Evolutionary conservation across 2,797 vertebrate genomes (phyloP).

Genomic region (Chloroceryle inda): DNA sequence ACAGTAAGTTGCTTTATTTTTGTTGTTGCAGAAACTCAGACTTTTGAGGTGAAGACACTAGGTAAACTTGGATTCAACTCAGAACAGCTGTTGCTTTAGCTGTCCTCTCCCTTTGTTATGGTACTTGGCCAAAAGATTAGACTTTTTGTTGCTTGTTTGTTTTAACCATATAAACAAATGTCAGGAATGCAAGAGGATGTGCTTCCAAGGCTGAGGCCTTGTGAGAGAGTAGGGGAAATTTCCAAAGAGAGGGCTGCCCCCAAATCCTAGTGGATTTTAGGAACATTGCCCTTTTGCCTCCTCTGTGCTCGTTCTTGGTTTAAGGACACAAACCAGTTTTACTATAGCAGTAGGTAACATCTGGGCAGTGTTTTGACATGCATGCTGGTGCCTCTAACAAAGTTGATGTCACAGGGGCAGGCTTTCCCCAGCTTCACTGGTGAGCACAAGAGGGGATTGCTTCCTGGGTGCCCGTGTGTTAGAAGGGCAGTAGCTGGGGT

Average conservation of each 20-base stretch:
- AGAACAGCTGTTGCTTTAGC: neutral
- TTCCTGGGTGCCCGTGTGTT: fast-evolving
- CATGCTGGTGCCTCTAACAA: neutral
- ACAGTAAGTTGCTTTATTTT: neutral
- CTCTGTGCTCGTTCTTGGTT: fast-evolving
- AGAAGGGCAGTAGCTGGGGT: neutral
- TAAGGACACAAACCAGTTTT: neutral
- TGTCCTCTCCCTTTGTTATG: neutral
- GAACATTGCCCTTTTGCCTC: neutral
- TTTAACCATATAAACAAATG: neutral
- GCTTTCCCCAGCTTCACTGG: neutral
- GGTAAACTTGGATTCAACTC: neutral
- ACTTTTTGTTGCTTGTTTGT: neutral
- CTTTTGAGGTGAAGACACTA: neutral
- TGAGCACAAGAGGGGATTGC: fast-evolving
- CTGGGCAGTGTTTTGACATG: neutral
- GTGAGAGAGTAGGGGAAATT: neutral
- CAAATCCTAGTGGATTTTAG: neutral
- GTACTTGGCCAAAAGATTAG: neutral
- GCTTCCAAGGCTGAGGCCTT: neutral
- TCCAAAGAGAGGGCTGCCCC: neutral
- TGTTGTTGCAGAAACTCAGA: neutral
- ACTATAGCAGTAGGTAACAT: neutral
- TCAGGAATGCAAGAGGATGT: neutral
- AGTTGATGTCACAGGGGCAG: fast-evolving